Evolutionary conservation across 2,113 vertebrate genomes (phyloP), one percentile per base, ranked within the genome.

Genomic region (Oryzias javanicus): DNA sequence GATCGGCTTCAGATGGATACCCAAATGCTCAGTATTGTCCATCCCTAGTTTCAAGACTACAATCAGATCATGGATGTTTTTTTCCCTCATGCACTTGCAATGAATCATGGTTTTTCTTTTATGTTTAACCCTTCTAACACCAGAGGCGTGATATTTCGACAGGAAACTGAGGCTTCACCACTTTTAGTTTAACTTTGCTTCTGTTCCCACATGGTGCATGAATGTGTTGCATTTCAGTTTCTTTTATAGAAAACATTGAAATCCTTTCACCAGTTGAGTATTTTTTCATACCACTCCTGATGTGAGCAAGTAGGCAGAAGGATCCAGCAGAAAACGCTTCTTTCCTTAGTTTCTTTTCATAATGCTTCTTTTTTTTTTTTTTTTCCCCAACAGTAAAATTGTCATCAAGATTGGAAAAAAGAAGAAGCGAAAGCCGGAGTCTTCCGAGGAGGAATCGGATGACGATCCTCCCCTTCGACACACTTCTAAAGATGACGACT

Each of bases 381-480:
- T 14, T n/a, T n/a, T n/a, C n/a, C 60, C 51, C 40, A 17, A 29
- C 79, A 98, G 97, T 61, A 99, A 98, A 88, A 94, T 99, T 55
- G 95, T 99, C 70, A 99, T 99, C 85, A 98, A 97, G 50, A 89
- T 99, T 80, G 94, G 95, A 76, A 96, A 95, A 90, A 98, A 96
- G 89, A 96, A 97, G 82, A 99, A 97, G 68, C 92, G 96, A 71
- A 98, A 97, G 91, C 95, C 93, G 0, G 94, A 95, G 44, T 97
- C 96, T 71, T 98, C 97, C 49, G 96, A 96, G 83, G 95, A 97
- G 18, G 84, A 94, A 60, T 97, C 95, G 1, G 97, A 98, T 55
- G 89, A 91, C 2, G 96, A 97, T 51, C 93, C 92, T 49, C 90
- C 92, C 40, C 71, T 92, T 5, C 92, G 92, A 72, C 90, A 89